phyloP scores from a whole-genome alignment of 2,888 invertebrate genomes.

The Polymixis flavicincta region DNA sequence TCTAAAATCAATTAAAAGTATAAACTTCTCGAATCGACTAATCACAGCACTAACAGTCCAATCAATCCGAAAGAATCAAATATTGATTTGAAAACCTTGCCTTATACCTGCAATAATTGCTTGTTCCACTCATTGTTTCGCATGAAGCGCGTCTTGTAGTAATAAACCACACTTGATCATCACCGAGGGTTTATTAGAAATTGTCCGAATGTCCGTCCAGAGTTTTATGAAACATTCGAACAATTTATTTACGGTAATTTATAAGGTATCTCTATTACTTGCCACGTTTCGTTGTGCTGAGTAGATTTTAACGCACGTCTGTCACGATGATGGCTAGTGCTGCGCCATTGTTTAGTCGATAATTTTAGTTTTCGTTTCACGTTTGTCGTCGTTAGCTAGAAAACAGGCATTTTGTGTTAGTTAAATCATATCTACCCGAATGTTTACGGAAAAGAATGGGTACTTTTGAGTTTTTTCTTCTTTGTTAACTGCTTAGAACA shows the following conservation, averaged over 20 bases:
- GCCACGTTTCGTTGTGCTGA: constrained; percentile 55
- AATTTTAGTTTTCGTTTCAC: constrained; percentile 39
- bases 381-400: neutral
- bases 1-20: constrained; percentile 43
- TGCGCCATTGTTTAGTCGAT: constrained; percentile 48
- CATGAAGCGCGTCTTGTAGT: constrained; percentile 63
- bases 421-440: neutral
- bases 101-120: constrained; percentile 54
- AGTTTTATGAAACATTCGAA: constrained; percentile 48
- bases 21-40: constrained; percentile 28
- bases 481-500: too few relatives aligned
- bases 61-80: constrained; percentile 61
- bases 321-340: constrained; percentile 36
- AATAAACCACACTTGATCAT: constrained; percentile 67
- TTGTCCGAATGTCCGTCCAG: constrained; percentile 54
- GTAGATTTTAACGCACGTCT: constrained; percentile 40
- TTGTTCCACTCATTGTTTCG: constrained; percentile 59
- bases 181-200: constrained; percentile 64
- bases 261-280: constrained; percentile 55
- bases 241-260: constrained; percentile 55
- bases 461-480: neutral
- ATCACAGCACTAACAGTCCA: constrained; percentile 52
- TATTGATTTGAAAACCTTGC: constrained; percentile 60
- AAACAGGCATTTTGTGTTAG: constrained; percentile 1
- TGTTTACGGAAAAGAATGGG: neutral